Evolutionary conservation across 2,797 vertebrate genomes (phyloP).

Genomic region (Chelmon rostratus): DNA sequence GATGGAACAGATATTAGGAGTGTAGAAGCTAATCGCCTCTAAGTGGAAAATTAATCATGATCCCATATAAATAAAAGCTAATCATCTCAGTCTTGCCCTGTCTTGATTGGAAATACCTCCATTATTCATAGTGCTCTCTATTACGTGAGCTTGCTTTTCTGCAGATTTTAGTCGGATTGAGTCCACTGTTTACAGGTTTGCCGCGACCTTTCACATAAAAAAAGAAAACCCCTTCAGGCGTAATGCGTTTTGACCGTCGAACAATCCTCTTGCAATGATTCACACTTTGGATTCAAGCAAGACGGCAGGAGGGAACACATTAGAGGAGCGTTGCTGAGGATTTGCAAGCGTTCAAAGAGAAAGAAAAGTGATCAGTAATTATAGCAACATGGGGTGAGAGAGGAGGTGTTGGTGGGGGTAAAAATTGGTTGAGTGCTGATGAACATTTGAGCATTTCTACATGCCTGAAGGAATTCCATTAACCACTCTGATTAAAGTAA

Average conservation of each 20-base stretch:
- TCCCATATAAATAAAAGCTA: slow-evolving; percentile 7
- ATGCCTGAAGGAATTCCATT: slow-evolving; percentile 88
- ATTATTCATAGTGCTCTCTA: slow-evolving; percentile 22
- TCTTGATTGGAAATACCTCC: slow-evolving; percentile 5
- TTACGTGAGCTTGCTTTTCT: slow-evolving; percentile 26
- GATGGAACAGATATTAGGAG: background rate
- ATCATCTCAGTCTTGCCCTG: background rate
- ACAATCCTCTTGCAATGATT: slow-evolving; percentile 14
- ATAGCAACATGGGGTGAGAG: slow-evolving; percentile 52
- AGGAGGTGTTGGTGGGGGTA: slow-evolving; percentile 41
- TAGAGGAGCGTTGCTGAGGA: slow-evolving; percentile 8
- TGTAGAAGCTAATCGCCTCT: background rate
- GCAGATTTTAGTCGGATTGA: slow-evolving; percentile 34
- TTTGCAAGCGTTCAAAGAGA: slow-evolving; percentile 26
- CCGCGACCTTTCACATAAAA: slow-evolving; percentile 44
- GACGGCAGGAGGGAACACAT: slow-evolving; percentile 25
- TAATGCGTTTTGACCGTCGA: slow-evolving; percentile 45
- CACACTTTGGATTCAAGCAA: slow-evolving; percentile 23
- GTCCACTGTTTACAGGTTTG: slow-evolving; percentile 47
- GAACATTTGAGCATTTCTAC: slow-evolving; percentile 84
- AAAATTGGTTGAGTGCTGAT: slow-evolving; percentile 78
- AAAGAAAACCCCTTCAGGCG: slow-evolving; percentile 41
- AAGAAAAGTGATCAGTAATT: slow-evolving; percentile 69
- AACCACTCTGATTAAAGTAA: slow-evolving; percentile 89
- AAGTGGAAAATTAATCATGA: background rate